These are phyloP conservation scores for Caenorhabditis parvicauda DNA, from an alignment of 2,888 invertebrate genomes.

Conservation along the genomic window DNA sequence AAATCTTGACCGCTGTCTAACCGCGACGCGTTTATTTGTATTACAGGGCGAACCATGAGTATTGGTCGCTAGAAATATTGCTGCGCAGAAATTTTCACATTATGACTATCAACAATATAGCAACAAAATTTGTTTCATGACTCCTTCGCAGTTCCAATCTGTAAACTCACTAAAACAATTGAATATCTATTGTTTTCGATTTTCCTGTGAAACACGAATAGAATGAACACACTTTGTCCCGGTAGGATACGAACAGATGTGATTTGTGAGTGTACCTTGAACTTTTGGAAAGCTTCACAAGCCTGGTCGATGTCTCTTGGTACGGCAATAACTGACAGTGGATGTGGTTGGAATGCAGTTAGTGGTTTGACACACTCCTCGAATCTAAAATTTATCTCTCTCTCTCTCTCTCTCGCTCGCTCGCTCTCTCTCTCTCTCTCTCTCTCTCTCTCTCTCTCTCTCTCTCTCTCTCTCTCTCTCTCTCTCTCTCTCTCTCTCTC, in stretches of 20 bases:
- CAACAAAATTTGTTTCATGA: too few species aligned
- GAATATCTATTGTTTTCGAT: background rate
- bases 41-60: too few species aligned
- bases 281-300: conserved; percentile 48
- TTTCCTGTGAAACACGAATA: background rate
- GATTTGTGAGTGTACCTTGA: conserved; percentile 40
- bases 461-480: too few species aligned
- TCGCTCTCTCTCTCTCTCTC: background rate
- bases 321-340: conserved; percentile 56
- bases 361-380: conserved; percentile 55
- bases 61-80: too few species aligned
- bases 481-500: too few species aligned
- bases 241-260: background rate
- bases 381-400: conserved; percentile 28
- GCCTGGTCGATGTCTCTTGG: conserved; percentile 57
- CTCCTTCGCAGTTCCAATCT: too few species aligned
- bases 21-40: too few species aligned
- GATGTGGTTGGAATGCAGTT: conserved; percentile 58
- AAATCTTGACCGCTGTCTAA: too few species aligned
- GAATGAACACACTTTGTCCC: background rate
- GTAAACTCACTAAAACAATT: background rate
- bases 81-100: too few species aligned
- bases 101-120: too few species aligned
- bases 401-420: too few species aligned
- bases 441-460: too few species aligned